These are phyloP conservation scores for Elgonia sp. DNA, from an alignment of 2,888 invertebrate genomes.

Conservation along the genomic window DNA sequence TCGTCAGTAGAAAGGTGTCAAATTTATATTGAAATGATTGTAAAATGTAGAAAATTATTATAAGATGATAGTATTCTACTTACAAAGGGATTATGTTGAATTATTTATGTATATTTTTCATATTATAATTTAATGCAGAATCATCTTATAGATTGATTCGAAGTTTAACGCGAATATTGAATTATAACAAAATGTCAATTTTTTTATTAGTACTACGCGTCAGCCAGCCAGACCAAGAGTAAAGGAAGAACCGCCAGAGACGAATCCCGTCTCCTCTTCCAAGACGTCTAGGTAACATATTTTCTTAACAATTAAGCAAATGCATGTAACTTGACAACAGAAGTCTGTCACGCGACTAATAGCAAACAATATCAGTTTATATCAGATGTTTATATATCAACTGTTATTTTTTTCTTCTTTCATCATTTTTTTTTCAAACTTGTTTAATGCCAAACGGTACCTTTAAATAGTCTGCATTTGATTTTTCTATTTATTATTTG, in stretches of 20 bases:
- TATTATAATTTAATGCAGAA: constrained; percentile 50
- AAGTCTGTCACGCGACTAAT: constrained; percentile 69
- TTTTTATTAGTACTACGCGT: constrained; percentile 87
- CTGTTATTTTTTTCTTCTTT: background rate
- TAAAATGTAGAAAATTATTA: background rate
- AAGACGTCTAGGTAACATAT: constrained; percentile 78
- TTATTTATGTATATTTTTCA: constrained; percentile 26
- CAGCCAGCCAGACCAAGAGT: constrained; percentile 87
- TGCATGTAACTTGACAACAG: constrained; percentile 81
- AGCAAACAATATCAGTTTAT: constrained; percentile 63
- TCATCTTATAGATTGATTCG: constrained; percentile 71
- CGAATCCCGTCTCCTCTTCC: constrained; percentile 85
- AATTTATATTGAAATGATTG: no score
- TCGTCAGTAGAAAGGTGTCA: constrained; percentile 1
- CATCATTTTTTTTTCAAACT: background rate
- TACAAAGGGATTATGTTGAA: background rate
- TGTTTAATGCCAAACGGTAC: no score
- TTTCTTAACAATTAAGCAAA: constrained; percentile 83
- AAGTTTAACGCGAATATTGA: constrained; percentile 70
- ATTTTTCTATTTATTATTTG: no score
- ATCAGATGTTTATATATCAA: constrained; percentile 27
- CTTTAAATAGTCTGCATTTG: no score
- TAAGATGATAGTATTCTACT: background rate
- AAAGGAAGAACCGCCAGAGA: constrained; percentile 87
- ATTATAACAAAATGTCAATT: constrained; percentile 84